phyloP scores from a whole-genome alignment of 2,797 vertebrate genomes.

The Tenualosa ilisha region DNA sequence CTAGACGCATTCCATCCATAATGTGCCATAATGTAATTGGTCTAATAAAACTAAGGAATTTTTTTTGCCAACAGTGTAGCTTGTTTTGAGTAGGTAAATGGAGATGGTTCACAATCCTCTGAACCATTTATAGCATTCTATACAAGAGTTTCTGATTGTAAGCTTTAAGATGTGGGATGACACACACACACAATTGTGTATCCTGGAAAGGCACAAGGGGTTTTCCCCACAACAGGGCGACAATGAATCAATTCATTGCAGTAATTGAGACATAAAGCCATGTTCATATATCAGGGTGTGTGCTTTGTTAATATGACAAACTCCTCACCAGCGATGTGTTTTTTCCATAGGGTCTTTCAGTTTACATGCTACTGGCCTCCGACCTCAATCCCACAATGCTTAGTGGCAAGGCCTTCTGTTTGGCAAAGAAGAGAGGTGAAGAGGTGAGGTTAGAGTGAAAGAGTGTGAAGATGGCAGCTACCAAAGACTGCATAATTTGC shows the following conservation, averaged over 20 bases:
- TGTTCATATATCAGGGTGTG: not conserved
- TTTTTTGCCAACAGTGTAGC: not conserved
- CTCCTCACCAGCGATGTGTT: not conserved
- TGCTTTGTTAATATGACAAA: not conserved
- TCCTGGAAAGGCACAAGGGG: not conserved
- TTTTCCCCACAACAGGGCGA: not conserved
- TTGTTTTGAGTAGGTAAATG: constrained; percentile 3
- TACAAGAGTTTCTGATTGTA: not conserved
- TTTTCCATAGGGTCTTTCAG: not conserved
- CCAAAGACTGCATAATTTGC: constrained; percentile 24
- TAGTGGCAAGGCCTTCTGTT: constrained; percentile 5
- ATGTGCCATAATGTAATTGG: constrained; percentile 28
- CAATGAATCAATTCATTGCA: not conserved
- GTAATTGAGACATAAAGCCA: not conserved
- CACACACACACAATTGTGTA: not conserved
- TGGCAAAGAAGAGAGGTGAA: not conserved
- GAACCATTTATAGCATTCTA: not conserved
- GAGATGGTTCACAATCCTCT: not conserved
- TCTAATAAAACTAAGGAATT: constrained; percentile 20
- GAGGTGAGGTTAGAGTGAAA: not conserved
- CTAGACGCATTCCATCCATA: constrained; percentile 20
- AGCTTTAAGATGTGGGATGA: not conserved
- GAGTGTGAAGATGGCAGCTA: not conserved
- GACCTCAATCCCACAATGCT: constrained; percentile 23
- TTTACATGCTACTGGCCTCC: not conserved